Evolutionary conservation across 2,113 vertebrate species (phyloP).

Genomic region (Pseudorectes ferrugineus): DNA sequence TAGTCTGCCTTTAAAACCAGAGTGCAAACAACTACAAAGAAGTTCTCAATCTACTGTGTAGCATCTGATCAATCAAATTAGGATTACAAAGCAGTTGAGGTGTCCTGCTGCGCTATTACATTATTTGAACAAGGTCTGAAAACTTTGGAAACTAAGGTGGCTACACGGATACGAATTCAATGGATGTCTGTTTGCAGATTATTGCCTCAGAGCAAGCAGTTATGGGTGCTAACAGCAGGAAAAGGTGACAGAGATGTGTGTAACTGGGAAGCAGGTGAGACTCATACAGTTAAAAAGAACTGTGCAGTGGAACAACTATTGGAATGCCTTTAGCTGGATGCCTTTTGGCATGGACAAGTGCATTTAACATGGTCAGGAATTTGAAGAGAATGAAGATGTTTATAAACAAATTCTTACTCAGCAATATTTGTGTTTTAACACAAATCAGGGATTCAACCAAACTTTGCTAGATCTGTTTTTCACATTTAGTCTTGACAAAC

Average conservation of each 20-base stretch:
- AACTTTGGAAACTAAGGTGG: background rate
- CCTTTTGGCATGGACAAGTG: background rate
- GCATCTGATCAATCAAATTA: background rate
- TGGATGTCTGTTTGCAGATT: background rate
- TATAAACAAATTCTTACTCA: background rate
- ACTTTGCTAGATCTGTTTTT: background rate
- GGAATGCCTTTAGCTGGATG: background rate
- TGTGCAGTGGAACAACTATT: background rate
- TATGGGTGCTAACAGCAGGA: background rate
- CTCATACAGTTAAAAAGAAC: background rate
- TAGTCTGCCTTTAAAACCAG: background rate
- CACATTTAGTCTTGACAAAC: background rate
- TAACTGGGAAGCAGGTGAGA: background rate
- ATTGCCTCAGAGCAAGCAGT: background rate
- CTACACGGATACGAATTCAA: background rate
- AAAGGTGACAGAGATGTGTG: fast-evolving
- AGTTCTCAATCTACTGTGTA: background rate
- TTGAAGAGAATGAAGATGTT: background rate
- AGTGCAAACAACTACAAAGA: background rate
- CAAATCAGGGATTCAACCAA: background rate
- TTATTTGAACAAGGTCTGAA: background rate
- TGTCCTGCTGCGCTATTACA: background rate
- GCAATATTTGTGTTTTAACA: background rate
- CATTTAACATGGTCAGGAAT: background rate
- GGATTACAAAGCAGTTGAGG: background rate